Base-by-base conservation (phyloP, 92 coral and sea anemone species). In the Parazoanthus swiftii region DNA sequence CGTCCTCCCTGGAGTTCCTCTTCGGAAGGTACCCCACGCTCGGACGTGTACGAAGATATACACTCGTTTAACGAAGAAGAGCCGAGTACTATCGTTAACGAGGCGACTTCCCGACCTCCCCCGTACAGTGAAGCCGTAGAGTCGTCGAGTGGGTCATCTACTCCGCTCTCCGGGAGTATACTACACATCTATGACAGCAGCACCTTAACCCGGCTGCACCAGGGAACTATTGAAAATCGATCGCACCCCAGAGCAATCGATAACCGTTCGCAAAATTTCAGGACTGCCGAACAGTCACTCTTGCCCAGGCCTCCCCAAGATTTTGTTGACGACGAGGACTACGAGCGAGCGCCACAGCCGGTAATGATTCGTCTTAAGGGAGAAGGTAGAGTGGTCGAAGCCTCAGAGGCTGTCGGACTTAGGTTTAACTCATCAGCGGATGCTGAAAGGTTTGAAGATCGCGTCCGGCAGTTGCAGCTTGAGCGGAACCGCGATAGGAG, bases 1-100 rank as follows among this genome's bases (percentile, higher is more conserved):
- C 91, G 89, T 26, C 77, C 92, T 43, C 92, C 75, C 44, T 93
- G 95, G 96, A 89, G 94, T 26, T 89, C 86, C 23, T 92, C 93
- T 44, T 85, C 92, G 26, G 92, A 89, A 46, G 79, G 86, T 35
- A 89, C 93, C 21, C 88, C 88, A 36, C 89, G 83, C 54, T 81
- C 90, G 6, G 88, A 89, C 21, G 88, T 86, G 20, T 86, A 85
- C 14, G 91, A 90, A 70, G 96, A 95, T 29, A 83, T 91, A 48
- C 94, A 92, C 77, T 95, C 98, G 48, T 95, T 95, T 82, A 85
- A 90, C n/a, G 96, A 95, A 59, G 91, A 95, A 50, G 98, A 95
- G 72, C 98, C 98, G 15, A 95, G 98, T 58, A 21, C 92, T 23
- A 37, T 93, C 18, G 85, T 86, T n/a, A 86, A 82, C 58, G 92